These are phyloP conservation scores for Rhinogobius similis DNA, from an alignment of 2,113 vertebrate species.

Conservation along the genomic window DNA sequence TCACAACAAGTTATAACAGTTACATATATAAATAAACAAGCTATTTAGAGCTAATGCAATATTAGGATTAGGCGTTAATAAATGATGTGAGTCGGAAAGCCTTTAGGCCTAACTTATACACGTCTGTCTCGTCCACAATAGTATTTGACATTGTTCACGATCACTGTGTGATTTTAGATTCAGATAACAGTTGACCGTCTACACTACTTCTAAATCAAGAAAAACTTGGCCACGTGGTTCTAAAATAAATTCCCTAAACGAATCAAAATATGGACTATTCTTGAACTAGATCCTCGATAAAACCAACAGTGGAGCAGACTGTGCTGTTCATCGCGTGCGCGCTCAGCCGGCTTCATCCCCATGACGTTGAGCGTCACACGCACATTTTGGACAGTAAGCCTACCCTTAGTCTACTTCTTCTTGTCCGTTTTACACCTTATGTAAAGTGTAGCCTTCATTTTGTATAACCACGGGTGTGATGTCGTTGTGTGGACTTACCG, in stretches of 20 bases:
- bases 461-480: background rate
- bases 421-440: background rate
- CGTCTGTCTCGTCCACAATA: background rate
- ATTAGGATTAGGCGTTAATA: background rate
- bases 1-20: background rate
- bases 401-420: constrained; percentile 7
- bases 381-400: constrained; percentile 40
- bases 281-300: background rate
- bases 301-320: background rate
- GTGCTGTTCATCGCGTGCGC: constrained; percentile 55
- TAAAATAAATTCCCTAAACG: background rate
- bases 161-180: background rate
- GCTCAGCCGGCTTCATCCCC: constrained; percentile 52
- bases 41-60: background rate
- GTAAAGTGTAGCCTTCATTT: constrained; percentile 11
- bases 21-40: no score
- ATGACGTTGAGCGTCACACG: constrained; percentile 72
- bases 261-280: background rate
- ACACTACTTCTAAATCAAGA: background rate
- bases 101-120: background rate
- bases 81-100: background rate
- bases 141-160: background rate
- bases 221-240: background rate
- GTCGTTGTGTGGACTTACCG: constrained; percentile 49
- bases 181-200: background rate